Evolutionary conservation across 2,888 invertebrate species (phyloP), one percentile per base, ranked within the genome.

Genomic region (Atrina japonica): DNA sequence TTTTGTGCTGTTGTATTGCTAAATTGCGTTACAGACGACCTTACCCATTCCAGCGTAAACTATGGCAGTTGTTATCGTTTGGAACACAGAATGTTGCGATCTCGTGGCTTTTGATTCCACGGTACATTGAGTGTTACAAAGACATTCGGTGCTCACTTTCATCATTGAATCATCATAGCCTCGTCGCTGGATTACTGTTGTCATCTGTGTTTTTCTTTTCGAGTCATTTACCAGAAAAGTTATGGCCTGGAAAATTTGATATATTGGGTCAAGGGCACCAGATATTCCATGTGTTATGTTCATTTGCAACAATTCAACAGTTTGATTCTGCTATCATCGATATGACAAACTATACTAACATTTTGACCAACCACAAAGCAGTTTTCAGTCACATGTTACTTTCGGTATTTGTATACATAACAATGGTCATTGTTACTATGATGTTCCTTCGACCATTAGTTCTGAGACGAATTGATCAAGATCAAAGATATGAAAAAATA

Each of bases 201-300:
- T 59, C 70, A 25, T 86, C 82, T 0, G 49, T 76, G 2, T 69
- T 81, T 30, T 83, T 83, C 73, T 84, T 81, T 70, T 78, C 82
- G 16, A 77, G 77, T 60, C 79, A 80, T 35, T 61, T 84, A 18
- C 84, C 83, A 3, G 83, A 84, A 47, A 75, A 72, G 29, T 41
- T 77, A 27, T 74, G 58, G 21, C 82, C 82, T 3, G 84, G 65
- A 60, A 29, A 23, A n/a, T 80, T 79, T 60, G 82, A 83, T 61
- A 61, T 73, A 23, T 23, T 83, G 21, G 82, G 81, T 45, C 83
- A 84, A 56, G 81, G 86, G 7, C 86, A 86, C 63, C 83, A 83
- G 47, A 73, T 82, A 35, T 86, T 86, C 63, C 86, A 86, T 63
- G 69, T 83, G 5, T 35, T 73, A 2, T 59, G 63, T 16, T 29